A percentile compares a stretch with the other conserved stretches of the same genome.
Evolutionary conservation across 2,113 vertebrate genomes (phyloP).

Genomic region (Cyprinus carpio): DNA sequence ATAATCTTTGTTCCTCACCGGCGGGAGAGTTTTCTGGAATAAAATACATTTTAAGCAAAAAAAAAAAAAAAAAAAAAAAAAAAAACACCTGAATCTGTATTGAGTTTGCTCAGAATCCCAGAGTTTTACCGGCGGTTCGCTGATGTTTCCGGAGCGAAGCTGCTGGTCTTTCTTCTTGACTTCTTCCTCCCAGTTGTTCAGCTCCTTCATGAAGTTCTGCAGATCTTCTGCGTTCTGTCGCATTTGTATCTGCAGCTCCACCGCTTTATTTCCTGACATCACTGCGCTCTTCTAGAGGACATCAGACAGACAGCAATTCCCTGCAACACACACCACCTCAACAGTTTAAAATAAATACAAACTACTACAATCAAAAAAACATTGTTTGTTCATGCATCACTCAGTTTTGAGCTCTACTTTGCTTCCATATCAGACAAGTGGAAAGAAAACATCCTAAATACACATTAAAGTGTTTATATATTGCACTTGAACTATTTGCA

Average conservation of each 20-base stretch:
- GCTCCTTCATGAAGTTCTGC: slow-evolving; percentile 88
- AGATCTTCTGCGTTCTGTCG: slow-evolving; percentile 92
- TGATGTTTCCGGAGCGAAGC: slow-evolving; percentile 74
- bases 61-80: too few species aligned
- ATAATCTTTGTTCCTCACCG: slow-evolving; percentile 89
- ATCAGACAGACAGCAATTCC: too few species aligned
- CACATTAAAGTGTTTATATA: too few species aligned
- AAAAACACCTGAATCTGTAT: too few species aligned
- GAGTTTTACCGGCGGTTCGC: slow-evolving; percentile 67
- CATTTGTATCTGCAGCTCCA: slow-evolving; percentile 91
- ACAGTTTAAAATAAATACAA: neutral
- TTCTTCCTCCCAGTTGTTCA: slow-evolving; percentile 91
- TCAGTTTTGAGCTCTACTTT: too few species aligned
- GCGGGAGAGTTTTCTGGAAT: slow-evolving; percentile 79
- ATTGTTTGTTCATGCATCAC: neutral
- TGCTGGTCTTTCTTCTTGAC: slow-evolving; percentile 89
- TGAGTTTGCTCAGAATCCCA: too few species aligned
- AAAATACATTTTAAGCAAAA: neutral
- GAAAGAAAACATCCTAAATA: too few species aligned
- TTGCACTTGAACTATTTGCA: too few species aligned
- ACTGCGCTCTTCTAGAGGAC: neutral
- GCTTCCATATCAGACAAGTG: too few species aligned
- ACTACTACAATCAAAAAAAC: neutral
- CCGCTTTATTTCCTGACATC: slow-evolving; percentile 86
- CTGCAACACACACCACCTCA: neutral